phyloP scores from a whole-genome alignment of 2,113 vertebrate genomes.

The Leptobrachium ailaonicum region DNA sequence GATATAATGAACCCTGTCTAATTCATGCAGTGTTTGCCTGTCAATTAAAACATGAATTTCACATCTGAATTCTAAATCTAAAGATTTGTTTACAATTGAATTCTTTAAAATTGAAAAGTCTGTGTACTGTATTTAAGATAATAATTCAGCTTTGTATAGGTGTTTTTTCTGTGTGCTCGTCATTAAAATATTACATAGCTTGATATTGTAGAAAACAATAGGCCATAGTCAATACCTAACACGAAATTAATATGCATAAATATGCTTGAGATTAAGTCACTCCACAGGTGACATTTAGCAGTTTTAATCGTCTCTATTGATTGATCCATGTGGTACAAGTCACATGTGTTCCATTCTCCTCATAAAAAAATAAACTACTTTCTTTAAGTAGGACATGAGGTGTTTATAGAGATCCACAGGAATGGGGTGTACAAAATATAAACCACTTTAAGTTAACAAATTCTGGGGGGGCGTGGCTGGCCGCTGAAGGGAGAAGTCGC shows the following conservation, averaged over 20 bases:
- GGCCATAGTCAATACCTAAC: not conserved
- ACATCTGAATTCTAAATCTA: conserved; percentile 34
- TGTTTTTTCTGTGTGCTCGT: too few relatives aligned
- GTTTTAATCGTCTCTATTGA: not conserved
- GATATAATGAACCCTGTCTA: conserved; percentile 35
- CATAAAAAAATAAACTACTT: too few relatives aligned
- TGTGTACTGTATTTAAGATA: conserved; percentile 7
- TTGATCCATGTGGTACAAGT: too few relatives aligned
- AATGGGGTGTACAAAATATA: too few relatives aligned
- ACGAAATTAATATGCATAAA: conserved; percentile 14
- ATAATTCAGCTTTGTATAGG: not conserved
- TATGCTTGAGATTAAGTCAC: conserved; percentile 4
- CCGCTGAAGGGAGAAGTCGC: too few relatives aligned
- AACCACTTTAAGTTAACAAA: too few relatives aligned
- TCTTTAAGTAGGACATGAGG: not conserved
- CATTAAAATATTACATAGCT: too few relatives aligned
- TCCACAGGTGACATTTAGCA: not conserved
- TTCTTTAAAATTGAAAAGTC: conserved; percentile 5
- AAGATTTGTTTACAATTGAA: conserved; percentile 11
- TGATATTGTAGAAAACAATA: too few relatives aligned
- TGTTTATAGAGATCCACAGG: not conserved
- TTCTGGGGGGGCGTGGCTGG: too few relatives aligned
- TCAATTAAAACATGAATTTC: conserved; percentile 35
- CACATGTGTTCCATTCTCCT: too few relatives aligned
- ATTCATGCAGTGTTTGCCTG: conserved; percentile 29